A percentile compares a stretch with the other conserved stretches of the same genome.
Conservation (phyloP, 2,113 vertebrate genomes). For the Glaucidium brasilianum region DNA sequence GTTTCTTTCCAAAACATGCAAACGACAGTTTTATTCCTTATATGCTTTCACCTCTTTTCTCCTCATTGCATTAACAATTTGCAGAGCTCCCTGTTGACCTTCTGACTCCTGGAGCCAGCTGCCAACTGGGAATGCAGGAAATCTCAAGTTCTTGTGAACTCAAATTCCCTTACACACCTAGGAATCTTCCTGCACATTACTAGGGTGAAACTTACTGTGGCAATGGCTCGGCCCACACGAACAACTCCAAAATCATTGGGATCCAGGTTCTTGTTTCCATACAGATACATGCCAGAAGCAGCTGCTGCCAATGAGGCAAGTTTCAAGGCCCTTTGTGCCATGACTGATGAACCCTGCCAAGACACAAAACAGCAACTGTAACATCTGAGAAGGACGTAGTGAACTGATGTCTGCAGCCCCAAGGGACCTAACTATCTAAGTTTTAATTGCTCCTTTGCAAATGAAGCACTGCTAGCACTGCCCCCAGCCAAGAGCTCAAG, state of each 20-base stretch:
- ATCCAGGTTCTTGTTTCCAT: slow-evolving; percentile 80
- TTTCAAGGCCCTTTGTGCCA: slow-evolving; percentile 83
- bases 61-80: not conserved
- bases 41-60: not conserved
- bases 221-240: slow-evolving; percentile 88
- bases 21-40: not conserved
- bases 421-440: not conserved
- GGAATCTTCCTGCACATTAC: not conserved
- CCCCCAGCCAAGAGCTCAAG: not conserved
- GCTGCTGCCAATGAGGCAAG: slow-evolving; percentile 81
- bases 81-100: not conserved
- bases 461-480: not conserved
- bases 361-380: slow-evolving; percentile 40
- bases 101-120: not conserved
- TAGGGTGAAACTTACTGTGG: slow-evolving; percentile 78
- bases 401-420: not conserved
- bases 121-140: not conserved
- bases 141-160: not conserved
- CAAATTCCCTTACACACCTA: not conserved
- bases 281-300: slow-evolving; percentile 84
- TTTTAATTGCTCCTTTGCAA: not conserved
- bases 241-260: slow-evolving; percentile 87
- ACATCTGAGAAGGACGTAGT: not conserved
- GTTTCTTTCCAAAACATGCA: not conserved
- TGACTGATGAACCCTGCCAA: slow-evolving; percentile 70